Evolutionary conservation across 2,113 vertebrate species (phyloP), one percentile per base, ranked within the genome.

Genomic region (Oxyura jamaicensis): DNA sequence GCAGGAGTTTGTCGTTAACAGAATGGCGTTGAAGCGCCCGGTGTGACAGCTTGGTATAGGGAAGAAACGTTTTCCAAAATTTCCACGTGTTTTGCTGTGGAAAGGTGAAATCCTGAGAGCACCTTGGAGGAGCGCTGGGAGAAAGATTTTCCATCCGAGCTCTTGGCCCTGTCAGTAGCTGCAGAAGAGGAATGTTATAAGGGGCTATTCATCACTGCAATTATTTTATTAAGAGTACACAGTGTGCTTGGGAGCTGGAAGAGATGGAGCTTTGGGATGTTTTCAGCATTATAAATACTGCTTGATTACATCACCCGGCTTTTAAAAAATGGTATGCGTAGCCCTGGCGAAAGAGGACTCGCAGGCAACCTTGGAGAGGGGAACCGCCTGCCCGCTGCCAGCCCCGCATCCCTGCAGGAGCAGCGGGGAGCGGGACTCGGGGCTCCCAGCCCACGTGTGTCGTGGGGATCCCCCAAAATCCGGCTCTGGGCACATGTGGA

Each of bases 151-250:
- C 48, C 83, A 58, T 73, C 67, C 33, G 73, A 42, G 74, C 72
- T 84, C 83, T 91, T 72, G 83, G 93, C 95, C 93, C 44, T 56
- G 62, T 79, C 92, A 65, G 92, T 91, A 94, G 88, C 92, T 92
- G 77, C 67, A 87, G 83, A 86, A 86, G 91, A 88, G 72, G 95
- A 95, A 67, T 29, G 44, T 90, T 91, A n/a, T 66, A 82, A 94
- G 90, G 86, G 88, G 86, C 96, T 86, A 96, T 97, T 96, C 95
- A 96, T 97, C 96, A 94, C 53, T 76, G 88, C 96, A 96, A 89
- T 97, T 97, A 96, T 94, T 95, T 95, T 97, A 96, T 97, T 96
- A 92, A 66, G 96, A 79, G 96, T 84, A 97, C 95, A 96, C 80
- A 55, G 83, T 94, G 96, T 97, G 95, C 96, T 94, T 75, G 91